phyloP scores from a whole-genome alignment of 2,888 invertebrate genomes.

The Luperina testacea region DNA sequence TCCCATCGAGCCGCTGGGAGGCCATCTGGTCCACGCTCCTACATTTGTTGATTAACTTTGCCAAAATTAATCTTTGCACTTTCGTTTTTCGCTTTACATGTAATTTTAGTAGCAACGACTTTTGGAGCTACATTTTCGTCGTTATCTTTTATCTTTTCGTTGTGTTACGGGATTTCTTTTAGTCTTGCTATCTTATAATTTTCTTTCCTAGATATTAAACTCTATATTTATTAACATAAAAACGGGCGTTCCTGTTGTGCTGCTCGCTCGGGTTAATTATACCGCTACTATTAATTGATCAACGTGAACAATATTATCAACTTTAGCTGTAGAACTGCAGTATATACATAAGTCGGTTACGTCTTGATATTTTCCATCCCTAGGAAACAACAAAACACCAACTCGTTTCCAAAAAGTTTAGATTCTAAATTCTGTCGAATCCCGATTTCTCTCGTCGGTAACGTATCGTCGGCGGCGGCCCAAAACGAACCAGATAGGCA shows the following conservation, averaged over 20 bases:
- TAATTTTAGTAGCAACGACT: constrained; percentile 58
- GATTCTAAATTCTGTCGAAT: constrained; percentile 11
- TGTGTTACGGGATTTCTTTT: background rate
- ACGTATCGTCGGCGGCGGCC: constrained; percentile 62
- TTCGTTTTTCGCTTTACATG: constrained; percentile 60
- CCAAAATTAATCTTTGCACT: constrained; percentile 66
- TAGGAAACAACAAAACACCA: background rate
- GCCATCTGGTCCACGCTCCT: constrained; percentile 80
- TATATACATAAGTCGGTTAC: background rate
- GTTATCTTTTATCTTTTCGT: background rate
- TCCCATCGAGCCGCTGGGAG: constrained; percentile 70
- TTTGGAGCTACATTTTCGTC: background rate
- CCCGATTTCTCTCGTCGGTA: constrained; percentile 33
- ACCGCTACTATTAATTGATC: background rate
- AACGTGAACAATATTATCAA: background rate
- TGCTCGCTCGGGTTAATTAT: background rate
- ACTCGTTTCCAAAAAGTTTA: constrained; percentile 4
- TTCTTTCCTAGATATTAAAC: background rate
- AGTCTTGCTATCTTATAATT: background rate
- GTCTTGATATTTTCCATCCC: background rate
- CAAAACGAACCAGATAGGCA: constrained; percentile 67
- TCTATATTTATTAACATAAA: background rate
- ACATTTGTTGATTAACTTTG: constrained; percentile 80
- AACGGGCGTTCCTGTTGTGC: background rate
- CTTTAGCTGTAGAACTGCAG: background rate